Base-by-base conservation (phyloP, 2,797 vertebrate species). In the Pogoniulus pusillus region DNA sequence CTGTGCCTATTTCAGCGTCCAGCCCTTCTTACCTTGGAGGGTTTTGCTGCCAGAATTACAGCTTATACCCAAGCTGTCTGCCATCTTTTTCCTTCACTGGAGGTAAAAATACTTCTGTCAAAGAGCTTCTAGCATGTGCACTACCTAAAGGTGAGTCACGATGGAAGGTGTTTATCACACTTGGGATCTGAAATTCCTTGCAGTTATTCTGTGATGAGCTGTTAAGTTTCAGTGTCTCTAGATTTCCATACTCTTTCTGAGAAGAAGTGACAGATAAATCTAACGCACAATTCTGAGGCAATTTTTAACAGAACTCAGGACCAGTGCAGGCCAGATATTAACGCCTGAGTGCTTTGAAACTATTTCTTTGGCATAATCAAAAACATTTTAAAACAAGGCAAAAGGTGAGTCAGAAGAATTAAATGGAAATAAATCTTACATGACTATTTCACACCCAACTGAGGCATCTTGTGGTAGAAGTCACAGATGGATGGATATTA, bases 161-260 rank as follows among this genome's bases (percentile, higher is more conserved):
- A 72, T 30, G 80, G 70, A 85, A 92, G 64, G 80, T 87, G 91
- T 92, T 93, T 79, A 75, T 92, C 89, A 79, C 91, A 83, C 77
- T 23, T 70, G 54, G 49, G 60, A 85, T 86, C 53, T 65, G 64
- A 91, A 82, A 60, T 55, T 82, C 66, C 85, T 85, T 80, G 51
- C 34, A 85, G 63, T 20, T 73, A 58, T 5, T 66, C 70, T 87
- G 66, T 18, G 47, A 93, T 65, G 57, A 91, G 34, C 32, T 93
- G 82, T 32, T 82, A 91, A 74, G 9, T 78, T 91, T 70, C 59
- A 78, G 64, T 10, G 39, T n/a, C 55, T 89, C 53, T 41, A 70
- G 29, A 89, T 76, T 83, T 87, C 77, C 70, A 45, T 80, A 63
- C 37, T 79, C 47, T 27, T 90, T 55, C 35, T 68, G 54, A 73